Evolutionary conservation across 2,797 vertebrate genomes (phyloP).

Genomic region (Sebastes melanostomus): DNA sequence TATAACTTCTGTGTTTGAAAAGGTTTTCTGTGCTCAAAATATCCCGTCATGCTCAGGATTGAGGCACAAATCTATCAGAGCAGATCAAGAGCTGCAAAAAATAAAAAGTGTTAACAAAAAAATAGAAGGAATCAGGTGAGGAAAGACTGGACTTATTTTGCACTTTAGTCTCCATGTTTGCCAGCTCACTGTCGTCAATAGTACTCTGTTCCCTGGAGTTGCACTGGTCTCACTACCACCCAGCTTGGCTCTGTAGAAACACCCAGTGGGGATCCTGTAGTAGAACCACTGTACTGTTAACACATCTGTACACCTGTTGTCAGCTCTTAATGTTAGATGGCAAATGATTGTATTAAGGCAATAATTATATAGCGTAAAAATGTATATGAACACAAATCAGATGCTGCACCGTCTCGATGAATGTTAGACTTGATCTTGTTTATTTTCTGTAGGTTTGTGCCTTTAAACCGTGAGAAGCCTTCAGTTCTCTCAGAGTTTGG

Average conservation of each 20-base stretch:
- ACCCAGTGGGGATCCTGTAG: background rate
- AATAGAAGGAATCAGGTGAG: background rate
- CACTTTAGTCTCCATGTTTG: slow-evolving; percentile 12
- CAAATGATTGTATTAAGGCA: slow-evolving; percentile 52
- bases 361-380: slow-evolving; percentile 49
- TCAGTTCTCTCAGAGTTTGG: slow-evolving; percentile 18
- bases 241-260: slow-evolving; percentile 24
- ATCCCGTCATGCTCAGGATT: background rate
- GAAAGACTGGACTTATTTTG: background rate
- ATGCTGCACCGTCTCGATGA: slow-evolving; percentile 33
- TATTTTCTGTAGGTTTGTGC: slow-evolving; percentile 51
- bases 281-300: slow-evolving; percentile 2
- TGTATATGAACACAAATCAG: slow-evolving; percentile 14
- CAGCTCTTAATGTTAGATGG: slow-evolving; percentile 49
- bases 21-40: background rate
- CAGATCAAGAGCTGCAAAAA: background rate
- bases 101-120: background rate
- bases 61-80: background rate
- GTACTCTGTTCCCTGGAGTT: background rate
- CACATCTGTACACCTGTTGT: slow-evolving; percentile 35
- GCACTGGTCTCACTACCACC: background rate
- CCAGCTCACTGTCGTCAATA: slow-evolving; percentile 8
- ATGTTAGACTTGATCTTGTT: slow-evolving; percentile 13
- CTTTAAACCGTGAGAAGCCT: slow-evolving; percentile 52
- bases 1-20: background rate